Base-by-base conservation (phyloP, 2,113 vertebrate species). In the Lepisosteus oculatus region DNA sequence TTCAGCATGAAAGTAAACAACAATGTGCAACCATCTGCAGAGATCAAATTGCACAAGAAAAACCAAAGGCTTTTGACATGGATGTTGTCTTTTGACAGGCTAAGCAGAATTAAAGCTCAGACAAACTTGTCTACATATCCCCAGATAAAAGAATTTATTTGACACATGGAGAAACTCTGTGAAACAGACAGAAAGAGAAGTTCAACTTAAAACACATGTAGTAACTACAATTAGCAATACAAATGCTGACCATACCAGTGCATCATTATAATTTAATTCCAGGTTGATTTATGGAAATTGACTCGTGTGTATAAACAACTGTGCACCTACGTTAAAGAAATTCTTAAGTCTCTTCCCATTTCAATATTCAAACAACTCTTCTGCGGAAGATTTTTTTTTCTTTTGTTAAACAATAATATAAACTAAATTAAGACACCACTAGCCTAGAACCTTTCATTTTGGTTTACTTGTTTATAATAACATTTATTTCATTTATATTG, bases 31-130 rank as follows among this genome's bases (percentile, higher is more conserved):
- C 57, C 75, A 77, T 79, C 74, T 80, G 72, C 67, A 55, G 51
- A 4, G 67, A 71, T 2, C 17, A 64, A 76, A 78, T 83, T 81
- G 47, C 74, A 80, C 78, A 78, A 71, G 73, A 29, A 15, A 65
- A 74, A 65, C 29, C 67, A 77, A 78, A 73, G 61, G 77, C 74
- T 74, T 71, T 73, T 81, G 80, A 83, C 78, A 76, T 68, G 72
- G 67, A 72, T 59, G 61, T 76, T 71, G 74, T 57, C 72, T 71
- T 66, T 74, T 64, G 76, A 5, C 11, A 6, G n/a, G 29, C 6
- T 42, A 41, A 29, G 29, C 29, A 63, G n/a, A 63, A 42, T 29
- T 9, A 63, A 63, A 2, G 12, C 43, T 42, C 29, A 29, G 29
- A 76, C 70, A 72, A 71, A 64, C 73, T 63, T 56, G 73, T 71